Base-by-base conservation (phyloP, 2,888 invertebrate genomes). In the Drosophila leonis region DNA sequence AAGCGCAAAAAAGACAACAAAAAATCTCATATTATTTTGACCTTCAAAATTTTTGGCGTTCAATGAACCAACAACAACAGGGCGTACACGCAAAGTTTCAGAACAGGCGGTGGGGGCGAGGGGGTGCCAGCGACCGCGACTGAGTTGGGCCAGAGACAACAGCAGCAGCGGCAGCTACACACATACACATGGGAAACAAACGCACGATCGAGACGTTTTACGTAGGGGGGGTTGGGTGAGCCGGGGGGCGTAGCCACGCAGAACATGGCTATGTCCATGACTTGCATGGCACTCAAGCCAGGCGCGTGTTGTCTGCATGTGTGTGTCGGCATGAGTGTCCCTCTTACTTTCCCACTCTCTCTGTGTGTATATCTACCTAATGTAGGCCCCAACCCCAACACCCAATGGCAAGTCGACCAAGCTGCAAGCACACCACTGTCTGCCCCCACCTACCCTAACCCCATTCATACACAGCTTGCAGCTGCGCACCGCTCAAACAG, bases 41-140 rank as follows among this genome's bases (percentile, higher is more conserved):
- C 91, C 91, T 91, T 91, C 91, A 92, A 92, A 88, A 90, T 83
- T 83, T 91, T 91, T 90, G 91, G 92, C 90, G 91, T 91, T 85
- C 92, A 91, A 90, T 91, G 91, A 91, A 91, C 91, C 91, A 92
- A 90, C 91, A 91, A 91, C 90, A 90, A 90, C 79, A 74, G 76
- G 65, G 62, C 35, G 51, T 42, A 67, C 56, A 65, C 52, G 63
- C 68, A 71, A 42, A 64, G 41, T 61, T 54, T 39, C 33, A 51
- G 20, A 48, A n/a, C 42, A 41, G 62, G 37, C 18, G 41, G 37
- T 42, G 39, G 35, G 42, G 27, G n/a, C 49, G 72, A 35, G 27
- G 37, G 37, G 48, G 37, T 24, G 52, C 51, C 46, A 24, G 15
- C 4, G 39, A 31, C 44, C 27, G 42, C 20, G 35, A 37, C 24